Evolutionary conservation across 1,140 invertebrate species (phyloP).

Genomic region (Drosophila ogumai): DNA sequence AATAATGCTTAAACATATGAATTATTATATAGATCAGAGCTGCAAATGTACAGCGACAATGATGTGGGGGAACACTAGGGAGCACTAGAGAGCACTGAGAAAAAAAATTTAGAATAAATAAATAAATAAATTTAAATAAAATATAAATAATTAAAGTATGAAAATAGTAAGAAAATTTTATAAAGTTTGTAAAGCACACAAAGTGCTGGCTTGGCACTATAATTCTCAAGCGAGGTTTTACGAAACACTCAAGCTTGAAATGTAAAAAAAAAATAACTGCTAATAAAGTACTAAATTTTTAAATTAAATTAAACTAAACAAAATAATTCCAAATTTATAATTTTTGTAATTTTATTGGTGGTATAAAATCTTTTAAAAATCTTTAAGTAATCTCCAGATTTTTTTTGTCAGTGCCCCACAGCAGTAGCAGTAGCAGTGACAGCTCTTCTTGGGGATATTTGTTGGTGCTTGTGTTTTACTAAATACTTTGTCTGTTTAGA

Average conservation of each 20-base stretch:
- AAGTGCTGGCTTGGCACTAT: too few relatives aligned
- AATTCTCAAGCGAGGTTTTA: background rate
- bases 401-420: constrained; percentile 7
- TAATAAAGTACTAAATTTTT: background rate
- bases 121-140: too few relatives aligned
- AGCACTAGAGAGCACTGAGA: constrained; percentile 15
- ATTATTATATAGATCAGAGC: constrained; percentile 79
- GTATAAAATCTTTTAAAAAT: too few relatives aligned
- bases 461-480: constrained; percentile 68
- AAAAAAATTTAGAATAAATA: background rate
- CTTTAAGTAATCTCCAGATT: background rate
- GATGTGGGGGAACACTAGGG: constrained; percentile 11
- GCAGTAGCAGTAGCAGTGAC: constrained; percentile 27
- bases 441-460: constrained; percentile 66
- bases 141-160: too few relatives aligned
- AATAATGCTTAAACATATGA: constrained; percentile 71
- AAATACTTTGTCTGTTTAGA: constrained; percentile 73
- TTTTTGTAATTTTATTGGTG: background rate
- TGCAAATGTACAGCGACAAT: constrained; percentile 47
- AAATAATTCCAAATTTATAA: too few relatives aligned
- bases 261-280: background rate
- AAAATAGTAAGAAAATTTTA: too few relatives aligned
- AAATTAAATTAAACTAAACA: background rate
- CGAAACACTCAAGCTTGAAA: background rate
- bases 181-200: too few relatives aligned